These are phyloP conservation scores for Drosophila dunni DNA, from an alignment of 1,140 invertebrate species.

Conservation along the genomic window DNA sequence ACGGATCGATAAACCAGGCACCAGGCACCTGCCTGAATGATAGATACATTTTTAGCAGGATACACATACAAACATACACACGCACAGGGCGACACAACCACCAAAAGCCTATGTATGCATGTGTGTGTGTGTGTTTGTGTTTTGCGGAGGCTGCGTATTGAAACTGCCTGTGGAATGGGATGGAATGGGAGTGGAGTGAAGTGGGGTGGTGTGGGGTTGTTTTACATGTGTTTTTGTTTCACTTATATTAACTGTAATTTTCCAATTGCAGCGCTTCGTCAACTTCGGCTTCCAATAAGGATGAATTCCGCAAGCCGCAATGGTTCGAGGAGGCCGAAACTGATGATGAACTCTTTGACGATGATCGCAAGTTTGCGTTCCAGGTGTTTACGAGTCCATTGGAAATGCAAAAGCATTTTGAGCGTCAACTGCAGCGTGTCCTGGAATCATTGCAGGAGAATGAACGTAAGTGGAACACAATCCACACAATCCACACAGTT, in stretches of 20 bases:
- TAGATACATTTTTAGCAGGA: conserved; percentile 80
- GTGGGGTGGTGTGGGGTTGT: neutral
- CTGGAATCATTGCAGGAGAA: conserved; percentile 80
- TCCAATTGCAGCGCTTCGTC: conserved; percentile 46
- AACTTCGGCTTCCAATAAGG: conserved; percentile 66
- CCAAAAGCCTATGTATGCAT: conserved; percentile 13
- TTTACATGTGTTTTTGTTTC: neutral
- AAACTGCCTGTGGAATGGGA: conserved; percentile 25
- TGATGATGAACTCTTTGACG: conserved; percentile 83
- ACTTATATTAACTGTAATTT: neutral
- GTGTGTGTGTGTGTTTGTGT: conserved; percentile 36
- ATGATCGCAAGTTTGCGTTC: conserved; percentile 83
- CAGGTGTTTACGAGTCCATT: conserved; percentile 85
- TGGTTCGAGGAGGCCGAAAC: conserved; percentile 84
- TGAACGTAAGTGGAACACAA: conserved; percentile 51
- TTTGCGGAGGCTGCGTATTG: conserved; percentile 73
- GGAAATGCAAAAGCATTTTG: conserved; percentile 85
- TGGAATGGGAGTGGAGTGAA: neutral
- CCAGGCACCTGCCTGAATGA: conserved; percentile 55
- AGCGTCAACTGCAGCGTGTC: conserved; percentile 84
- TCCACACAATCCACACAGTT: neutral
- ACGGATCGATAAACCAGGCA: conserved; percentile 56
- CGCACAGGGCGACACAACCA: conserved; percentile 8
- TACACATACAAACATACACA: conserved; percentile 54
- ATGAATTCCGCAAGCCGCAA: conserved; percentile 82